A percentile compares a stretch with the other conserved stretches of the same genome.
These are phyloP conservation scores for Amphilophus citrinellus DNA, from an alignment of 2,113 vertebrate species.

Conservation along the genomic window DNA sequence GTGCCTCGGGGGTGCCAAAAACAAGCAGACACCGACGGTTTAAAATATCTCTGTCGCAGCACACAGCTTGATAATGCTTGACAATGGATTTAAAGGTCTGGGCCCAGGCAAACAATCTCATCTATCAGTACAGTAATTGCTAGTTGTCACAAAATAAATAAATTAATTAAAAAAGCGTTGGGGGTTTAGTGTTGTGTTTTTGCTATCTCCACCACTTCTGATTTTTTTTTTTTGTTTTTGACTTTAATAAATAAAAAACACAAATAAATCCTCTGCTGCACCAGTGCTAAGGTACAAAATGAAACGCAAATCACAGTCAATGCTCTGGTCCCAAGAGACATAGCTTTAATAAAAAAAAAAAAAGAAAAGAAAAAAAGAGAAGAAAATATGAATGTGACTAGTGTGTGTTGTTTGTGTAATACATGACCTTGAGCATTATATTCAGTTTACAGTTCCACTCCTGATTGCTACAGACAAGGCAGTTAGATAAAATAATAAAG, in stretches of 20 bases:
- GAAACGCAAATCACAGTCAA: background rate
- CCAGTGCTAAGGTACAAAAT: background rate
- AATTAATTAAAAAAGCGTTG: background rate
- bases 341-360: background rate
- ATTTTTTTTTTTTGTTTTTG: background rate
- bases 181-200: background rate
- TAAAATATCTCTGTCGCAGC: slow-evolving; percentile 11
- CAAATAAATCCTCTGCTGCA: background rate
- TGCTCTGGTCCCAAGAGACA: background rate
- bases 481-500: slow-evolving; percentile 14
- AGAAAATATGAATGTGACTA: background rate
- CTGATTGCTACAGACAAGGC: background rate
- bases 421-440: slow-evolving; percentile 25
- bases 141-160: background rate
- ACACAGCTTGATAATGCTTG: background rate
- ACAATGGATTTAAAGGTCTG: slow-evolving; percentile 11
- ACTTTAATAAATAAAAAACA: background rate
- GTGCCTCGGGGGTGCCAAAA: slow-evolving; percentile 9
- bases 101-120: background rate
- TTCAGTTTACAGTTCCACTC: background rate
- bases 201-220: background rate
- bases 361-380: background rate
- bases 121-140: background rate
- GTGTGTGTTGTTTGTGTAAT: background rate
- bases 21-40: background rate